A percentile compares a stretch with the other conserved stretches of the same genome.
Evolutionary conservation across 1,140 invertebrate genomes (phyloP).

Genomic region (Megalopta genalis): DNA sequence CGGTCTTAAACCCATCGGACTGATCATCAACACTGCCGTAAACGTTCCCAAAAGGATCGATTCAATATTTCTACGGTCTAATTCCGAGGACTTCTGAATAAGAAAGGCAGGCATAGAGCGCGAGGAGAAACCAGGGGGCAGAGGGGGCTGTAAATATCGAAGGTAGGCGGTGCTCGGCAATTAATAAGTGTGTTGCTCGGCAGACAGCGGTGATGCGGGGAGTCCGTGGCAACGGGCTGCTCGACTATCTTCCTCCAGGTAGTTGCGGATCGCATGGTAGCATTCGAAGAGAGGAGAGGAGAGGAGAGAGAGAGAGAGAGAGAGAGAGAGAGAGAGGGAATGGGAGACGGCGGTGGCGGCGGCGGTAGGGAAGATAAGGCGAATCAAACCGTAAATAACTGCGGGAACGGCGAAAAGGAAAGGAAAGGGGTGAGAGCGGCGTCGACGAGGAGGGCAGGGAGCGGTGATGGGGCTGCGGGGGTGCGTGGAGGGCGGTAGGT

Average conservation of each 20-base stretch:
- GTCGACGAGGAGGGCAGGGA: conserved; percentile 27
- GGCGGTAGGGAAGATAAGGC: conserved; percentile 76
- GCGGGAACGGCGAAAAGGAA: conserved; percentile 75
- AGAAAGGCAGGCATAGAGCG: background rate
- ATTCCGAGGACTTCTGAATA: background rate
- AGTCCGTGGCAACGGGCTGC: conserved; percentile 16
- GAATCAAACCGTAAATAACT: conserved; percentile 81
- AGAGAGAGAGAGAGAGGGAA: conserved; percentile 54
- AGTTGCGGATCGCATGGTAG: conserved; percentile 50
- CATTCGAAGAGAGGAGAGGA: conserved; percentile 52
- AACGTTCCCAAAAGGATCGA: background rate
- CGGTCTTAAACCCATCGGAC: background rate
- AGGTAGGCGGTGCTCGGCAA: conserved; percentile 21
- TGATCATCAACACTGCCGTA: background rate
- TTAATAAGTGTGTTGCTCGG: conserved; percentile 32
- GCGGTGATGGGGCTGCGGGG: conserved; percentile 34
- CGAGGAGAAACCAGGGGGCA: background rate
- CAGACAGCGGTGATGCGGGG: conserved; percentile 2
- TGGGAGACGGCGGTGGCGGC: conserved; percentile 57
- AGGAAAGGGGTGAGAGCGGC: conserved; percentile 48
- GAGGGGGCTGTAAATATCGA: conserved; percentile 30
- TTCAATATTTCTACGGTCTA: background rate
- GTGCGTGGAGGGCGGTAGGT: conserved; percentile 55
- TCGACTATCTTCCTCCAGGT: conserved; percentile 51
- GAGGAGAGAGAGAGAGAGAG: conserved; percentile 36